Percentiles rank a stretch among this genome's conserved stretches.
Evolutionary conservation across 2,113 vertebrate genomes (phyloP).

Genomic region (Callithrix jacchus): DNA sequence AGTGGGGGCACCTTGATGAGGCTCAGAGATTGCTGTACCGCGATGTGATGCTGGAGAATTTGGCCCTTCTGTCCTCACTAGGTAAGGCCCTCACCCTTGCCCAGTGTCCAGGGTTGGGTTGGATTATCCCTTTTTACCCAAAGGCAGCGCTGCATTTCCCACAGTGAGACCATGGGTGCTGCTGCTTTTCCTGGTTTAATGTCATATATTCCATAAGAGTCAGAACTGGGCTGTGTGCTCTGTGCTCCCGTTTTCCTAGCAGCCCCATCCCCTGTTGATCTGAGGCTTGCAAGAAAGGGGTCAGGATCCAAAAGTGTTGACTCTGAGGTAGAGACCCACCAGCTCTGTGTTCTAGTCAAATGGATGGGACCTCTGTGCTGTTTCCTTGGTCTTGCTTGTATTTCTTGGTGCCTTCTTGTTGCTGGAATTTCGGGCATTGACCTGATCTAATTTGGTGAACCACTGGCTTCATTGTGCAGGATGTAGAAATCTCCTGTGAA

Average conservation of each 20-base stretch:
- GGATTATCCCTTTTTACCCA: neutral
- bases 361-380: neutral
- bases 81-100: neutral
- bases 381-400: neutral
- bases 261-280: neutral
- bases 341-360: neutral
- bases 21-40: constrained; percentile 51
- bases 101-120: neutral
- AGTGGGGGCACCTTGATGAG: constrained; percentile 55
- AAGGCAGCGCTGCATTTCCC: neutral
- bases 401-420: neutral
- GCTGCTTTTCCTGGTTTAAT: neutral
- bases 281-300: neutral
- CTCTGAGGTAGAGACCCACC: neutral
- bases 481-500: neutral
- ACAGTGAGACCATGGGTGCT: neutral
- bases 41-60: constrained; percentile 51
- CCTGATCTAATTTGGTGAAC: neutral
- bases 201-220: rapidly evolving
- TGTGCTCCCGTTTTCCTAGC: rapidly evolving
- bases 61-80: constrained; percentile 17
- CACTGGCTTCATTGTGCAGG: neutral
- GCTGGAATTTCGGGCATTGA: neutral
- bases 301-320: neutral
- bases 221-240: neutral